A percentile compares a stretch with the other conserved stretches of the same genome.
Conservation (phyloP, 37 sponge, comb jelly and placozoan species). For the Axinella damicornis region DNA sequence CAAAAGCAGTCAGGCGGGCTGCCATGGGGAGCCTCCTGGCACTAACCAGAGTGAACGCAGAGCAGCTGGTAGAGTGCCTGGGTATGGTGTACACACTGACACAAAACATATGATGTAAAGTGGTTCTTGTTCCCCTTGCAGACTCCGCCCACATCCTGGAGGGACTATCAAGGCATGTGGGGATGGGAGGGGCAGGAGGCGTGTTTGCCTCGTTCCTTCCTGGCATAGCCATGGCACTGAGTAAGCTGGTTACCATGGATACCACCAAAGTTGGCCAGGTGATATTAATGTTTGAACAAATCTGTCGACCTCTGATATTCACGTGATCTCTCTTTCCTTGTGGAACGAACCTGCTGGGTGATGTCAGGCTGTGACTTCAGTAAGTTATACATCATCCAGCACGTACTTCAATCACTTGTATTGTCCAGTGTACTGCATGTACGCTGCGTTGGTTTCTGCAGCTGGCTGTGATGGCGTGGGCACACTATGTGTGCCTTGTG, state of each 20-base stretch:
- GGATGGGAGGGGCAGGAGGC: not conserved
- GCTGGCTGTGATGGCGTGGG: constrained; percentile 28
- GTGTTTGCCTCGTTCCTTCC: constrained; percentile 71
- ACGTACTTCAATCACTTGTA: too few relatives aligned
- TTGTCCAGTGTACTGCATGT: too few relatives aligned
- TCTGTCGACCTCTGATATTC: not conserved
- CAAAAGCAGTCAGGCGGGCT: constrained; percentile 27
- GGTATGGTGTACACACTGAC: too few relatives aligned
- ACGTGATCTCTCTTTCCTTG: not conserved
- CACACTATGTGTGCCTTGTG: constrained; percentile 44
- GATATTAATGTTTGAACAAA: too few relatives aligned
- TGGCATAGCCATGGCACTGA: constrained; percentile 44
- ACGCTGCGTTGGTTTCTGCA: not conserved
- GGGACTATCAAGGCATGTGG: not conserved
- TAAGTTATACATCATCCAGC: too few relatives aligned
- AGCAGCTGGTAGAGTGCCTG: not conserved
- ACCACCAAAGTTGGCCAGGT: constrained; percentile 28
- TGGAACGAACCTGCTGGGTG: not conserved
- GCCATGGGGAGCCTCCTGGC: constrained; percentile 29
- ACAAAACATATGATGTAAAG: too few relatives aligned
- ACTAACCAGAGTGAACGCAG: constrained; percentile 39
- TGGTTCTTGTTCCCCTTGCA: not conserved
- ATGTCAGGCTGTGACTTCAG: not conserved
- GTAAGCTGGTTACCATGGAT: constrained; percentile 53
- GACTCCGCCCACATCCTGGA: not conserved